phyloP scores from a whole-genome alignment of 2,113 vertebrate species.

The Salvelinus fontinalis region DNA sequence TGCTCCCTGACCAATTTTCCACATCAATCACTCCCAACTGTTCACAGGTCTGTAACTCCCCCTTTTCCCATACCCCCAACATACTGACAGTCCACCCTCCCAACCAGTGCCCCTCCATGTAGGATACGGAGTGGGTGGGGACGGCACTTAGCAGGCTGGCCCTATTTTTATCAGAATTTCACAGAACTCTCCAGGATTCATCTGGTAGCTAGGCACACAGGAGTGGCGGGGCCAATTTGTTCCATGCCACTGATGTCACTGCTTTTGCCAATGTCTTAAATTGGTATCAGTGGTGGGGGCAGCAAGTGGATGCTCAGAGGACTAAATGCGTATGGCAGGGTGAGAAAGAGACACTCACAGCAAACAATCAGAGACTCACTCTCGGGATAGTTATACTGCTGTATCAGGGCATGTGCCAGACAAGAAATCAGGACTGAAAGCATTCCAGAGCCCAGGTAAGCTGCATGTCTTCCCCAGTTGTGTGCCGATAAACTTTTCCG shows the following conservation, averaged over 20 bases:
- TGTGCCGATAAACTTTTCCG: too few species aligned
- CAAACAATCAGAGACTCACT: too few species aligned
- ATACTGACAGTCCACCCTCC: slow-evolving; percentile 48
- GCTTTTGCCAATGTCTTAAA: slow-evolving; percentile 54
- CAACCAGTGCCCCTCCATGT: slow-evolving; percentile 43
- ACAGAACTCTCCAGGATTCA: slow-evolving; percentile 77
- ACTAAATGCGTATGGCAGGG: slow-evolving; percentile 14
- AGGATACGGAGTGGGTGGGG: slow-evolving; percentile 45
- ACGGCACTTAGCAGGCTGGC: slow-evolving; percentile 42
- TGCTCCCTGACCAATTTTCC: slow-evolving; percentile 50
- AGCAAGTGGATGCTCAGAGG: slow-evolving; percentile 29
- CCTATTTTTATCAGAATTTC: slow-evolving; percentile 92
- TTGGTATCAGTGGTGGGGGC: slow-evolving; percentile 47
- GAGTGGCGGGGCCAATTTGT: slow-evolving; percentile 37
- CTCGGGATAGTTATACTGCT: not conserved
- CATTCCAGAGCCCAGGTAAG: slow-evolving; percentile 3
- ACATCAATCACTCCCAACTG: slow-evolving; percentile 58
- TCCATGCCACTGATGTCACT: slow-evolving; percentile 60
- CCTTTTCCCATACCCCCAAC: slow-evolving; percentile 35
- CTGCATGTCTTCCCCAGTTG: slow-evolving; percentile 6
- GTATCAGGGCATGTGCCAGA: not conserved
- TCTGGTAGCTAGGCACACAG: slow-evolving; percentile 47
- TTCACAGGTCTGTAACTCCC: slow-evolving; percentile 46
- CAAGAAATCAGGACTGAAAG: slow-evolving; percentile 3
- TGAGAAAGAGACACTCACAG: too few species aligned